A percentile compares a stretch with the other conserved stretches of the same genome.
phyloP scores from a whole-genome alignment of 2,888 invertebrate genomes.

The Lottia scabra region DNA sequence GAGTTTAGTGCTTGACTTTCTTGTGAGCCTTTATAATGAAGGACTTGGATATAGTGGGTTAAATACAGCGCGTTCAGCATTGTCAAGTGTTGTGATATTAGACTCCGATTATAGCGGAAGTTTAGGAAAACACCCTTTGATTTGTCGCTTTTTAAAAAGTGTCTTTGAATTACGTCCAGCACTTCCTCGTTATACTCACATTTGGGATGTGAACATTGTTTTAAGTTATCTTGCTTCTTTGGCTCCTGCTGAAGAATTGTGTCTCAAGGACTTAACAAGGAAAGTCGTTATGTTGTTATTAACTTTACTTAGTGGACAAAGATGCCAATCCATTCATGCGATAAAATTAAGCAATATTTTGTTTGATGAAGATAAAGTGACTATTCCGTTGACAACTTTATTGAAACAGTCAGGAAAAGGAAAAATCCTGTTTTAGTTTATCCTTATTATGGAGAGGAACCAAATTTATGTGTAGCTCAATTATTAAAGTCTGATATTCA shows the following conservation, averaged over 20 bases:
- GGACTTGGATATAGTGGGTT: not conserved
- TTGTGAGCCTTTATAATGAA: not conserved
- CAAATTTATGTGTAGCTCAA: not conserved
- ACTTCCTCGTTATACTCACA: not conserved
- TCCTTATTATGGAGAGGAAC: not conserved
- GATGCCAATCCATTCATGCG: not conserved
- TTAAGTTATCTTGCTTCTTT: not conserved
- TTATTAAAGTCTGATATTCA: not conserved
- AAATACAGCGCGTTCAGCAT: not conserved
- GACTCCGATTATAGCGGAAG: not conserved
- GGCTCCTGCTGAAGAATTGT: not conserved
- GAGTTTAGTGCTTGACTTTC: not conserved
- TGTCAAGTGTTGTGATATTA: not conserved
- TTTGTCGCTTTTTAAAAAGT: not conserved
- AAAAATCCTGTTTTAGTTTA: not conserved
- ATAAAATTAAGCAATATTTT: not conserved
- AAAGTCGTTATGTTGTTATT: too few species aligned
- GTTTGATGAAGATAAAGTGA: not conserved
- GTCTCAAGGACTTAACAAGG: not conserved
- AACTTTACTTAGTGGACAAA: not conserved
- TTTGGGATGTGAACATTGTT: not conserved
- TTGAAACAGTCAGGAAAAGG: not conserved
- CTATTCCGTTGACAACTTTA: not conserved
- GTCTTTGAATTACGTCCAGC: not conserved
- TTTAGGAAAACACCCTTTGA: not conserved